Percentiles rank a stretch among this genome's conserved stretches.
Evolutionary conservation across 2,797 vertebrate genomes (phyloP).

Genomic region (Gymnoscopelus braueri): DNA sequence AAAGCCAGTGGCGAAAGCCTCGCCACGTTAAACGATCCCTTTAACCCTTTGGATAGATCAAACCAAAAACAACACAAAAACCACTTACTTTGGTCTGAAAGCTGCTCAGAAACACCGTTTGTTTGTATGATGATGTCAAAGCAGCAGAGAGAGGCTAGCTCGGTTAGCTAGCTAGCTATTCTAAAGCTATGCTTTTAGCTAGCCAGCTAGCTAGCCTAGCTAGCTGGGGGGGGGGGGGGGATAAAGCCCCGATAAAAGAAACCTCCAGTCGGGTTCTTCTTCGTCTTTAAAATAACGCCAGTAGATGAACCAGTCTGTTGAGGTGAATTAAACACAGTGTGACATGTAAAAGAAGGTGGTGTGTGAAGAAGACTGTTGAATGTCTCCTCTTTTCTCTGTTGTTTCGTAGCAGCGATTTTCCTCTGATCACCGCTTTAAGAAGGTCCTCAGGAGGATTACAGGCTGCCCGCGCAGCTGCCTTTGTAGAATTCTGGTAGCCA

Average conservation of each 20-base stretch:
- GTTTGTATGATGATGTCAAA: constrained; percentile 43
- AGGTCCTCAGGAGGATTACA: constrained; percentile 83
- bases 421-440: constrained; percentile 84
- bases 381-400: constrained; percentile 73
- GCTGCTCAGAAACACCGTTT: constrained; percentile 23
- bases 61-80: background rate
- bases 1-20: too few relatives aligned
- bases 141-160: constrained; percentile 41
- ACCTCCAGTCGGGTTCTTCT: constrained; percentile 50
- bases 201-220: constrained; percentile 68
- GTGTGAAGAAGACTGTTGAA: constrained; percentile 36
- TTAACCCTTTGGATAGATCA: fast-evolving
- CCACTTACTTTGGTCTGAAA: constrained; percentile 55
- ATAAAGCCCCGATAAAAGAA: constrained; percentile 70
- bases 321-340: constrained; percentile 56
- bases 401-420: constrained; percentile 83
- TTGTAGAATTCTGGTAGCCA: constrained; percentile 63
- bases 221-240: constrained; percentile 34
- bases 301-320: constrained; percentile 33
- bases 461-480: constrained; percentile 72
- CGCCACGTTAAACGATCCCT: background rate
- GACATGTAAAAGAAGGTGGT: constrained; percentile 48
- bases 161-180: constrained; percentile 66
- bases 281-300: constrained; percentile 48
- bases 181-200: constrained; percentile 54